Conservation (phyloP, 1,140 invertebrate genomes). For the Penaeus vannamei region DNA sequence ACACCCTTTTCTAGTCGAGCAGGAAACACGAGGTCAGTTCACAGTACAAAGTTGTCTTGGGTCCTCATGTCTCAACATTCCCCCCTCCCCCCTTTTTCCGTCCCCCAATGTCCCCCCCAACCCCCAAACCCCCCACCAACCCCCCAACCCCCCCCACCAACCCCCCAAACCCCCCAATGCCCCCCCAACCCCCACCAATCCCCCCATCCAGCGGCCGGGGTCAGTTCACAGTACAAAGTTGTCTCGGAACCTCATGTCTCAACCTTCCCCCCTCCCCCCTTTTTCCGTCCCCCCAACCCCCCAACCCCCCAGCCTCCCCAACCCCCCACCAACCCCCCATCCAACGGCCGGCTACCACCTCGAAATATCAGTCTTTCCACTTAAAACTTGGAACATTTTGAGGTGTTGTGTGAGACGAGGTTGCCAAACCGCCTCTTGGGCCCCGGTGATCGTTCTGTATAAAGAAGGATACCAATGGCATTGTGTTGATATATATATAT, state of each 20-base stretch:
- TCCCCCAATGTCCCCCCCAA: background rate
- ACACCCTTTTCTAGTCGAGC: too few relatives aligned
- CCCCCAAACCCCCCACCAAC: background rate
- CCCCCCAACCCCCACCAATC: too few relatives aligned
- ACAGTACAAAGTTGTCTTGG: too few relatives aligned
- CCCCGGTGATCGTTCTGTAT: background rate
- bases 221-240: too few relatives aligned
- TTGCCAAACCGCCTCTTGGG: too few relatives aligned
- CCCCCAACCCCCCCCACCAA: too few relatives aligned
- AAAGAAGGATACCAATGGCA: background rate
- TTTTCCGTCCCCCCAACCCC: background rate
- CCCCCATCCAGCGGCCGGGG: too few relatives aligned
- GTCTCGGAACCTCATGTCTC: too few relatives aligned
- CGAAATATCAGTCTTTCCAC: slow-evolving; percentile 22
- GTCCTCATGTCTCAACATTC: too few relatives aligned
- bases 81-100: background rate
- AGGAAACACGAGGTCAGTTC: too few relatives aligned
- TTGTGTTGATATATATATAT: too few relatives aligned
- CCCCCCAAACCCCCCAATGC: background rate
- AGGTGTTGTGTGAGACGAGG: too few relatives aligned
- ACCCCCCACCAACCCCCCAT: background rate
- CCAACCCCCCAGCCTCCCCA: background rate
- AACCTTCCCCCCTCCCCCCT: background rate
- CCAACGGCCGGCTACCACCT: background rate
- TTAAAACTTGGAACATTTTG: slow-evolving; percentile 22